Base-by-base conservation (phyloP, 2,113 vertebrate species). In the Labrus mixtus region DNA sequence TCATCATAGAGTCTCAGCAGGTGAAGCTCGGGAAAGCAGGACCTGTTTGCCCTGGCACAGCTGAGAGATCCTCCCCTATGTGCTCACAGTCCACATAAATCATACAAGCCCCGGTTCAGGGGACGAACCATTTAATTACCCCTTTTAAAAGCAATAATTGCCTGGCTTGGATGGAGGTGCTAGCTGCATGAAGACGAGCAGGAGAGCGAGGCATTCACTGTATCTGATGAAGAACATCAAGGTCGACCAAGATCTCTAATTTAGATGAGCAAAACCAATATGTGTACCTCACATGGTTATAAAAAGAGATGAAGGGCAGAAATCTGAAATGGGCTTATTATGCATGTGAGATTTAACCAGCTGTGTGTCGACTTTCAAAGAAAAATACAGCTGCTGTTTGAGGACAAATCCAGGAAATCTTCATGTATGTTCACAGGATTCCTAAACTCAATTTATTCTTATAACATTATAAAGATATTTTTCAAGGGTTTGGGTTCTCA, bases 101-200 rank as follows among this genome's bases (percentile, higher is more conserved):
- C 87, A 87, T 58, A 82, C 60, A 69, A 68, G 64, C 67, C 63
- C 58, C 72, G 10, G 79, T 83, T 87, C 78, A 78, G 67, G 65
- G 69, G 43, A 87, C 79, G 82, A 74, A 75, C 71, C 61, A 68
- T 90, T 92, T 91, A 92, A 93, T 93, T 92, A 86, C 75, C 80
- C 64, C 46, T 74, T 84, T 86, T 81, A 88, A 91, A 91, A 89
- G 81, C 69, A 86, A 88, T 89, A 70, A 92, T 87, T 84, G 70
- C 73, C 82, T n/a, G 54, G 76, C 82, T 84, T 91, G 85, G 84
- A 80, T 63, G 33, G 68, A 85, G 72, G 79, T 75, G 70, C 55
- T 51, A 80, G 68, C 63, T 63, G 86, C 60, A 55, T 79, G 68
- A 77, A 62, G 74, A 73, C 72, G 48, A 83, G 82, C 76, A 53